Conservation (phyloP, 2,797 vertebrate genomes). For the Hippoglossus hippoglossus region DNA sequence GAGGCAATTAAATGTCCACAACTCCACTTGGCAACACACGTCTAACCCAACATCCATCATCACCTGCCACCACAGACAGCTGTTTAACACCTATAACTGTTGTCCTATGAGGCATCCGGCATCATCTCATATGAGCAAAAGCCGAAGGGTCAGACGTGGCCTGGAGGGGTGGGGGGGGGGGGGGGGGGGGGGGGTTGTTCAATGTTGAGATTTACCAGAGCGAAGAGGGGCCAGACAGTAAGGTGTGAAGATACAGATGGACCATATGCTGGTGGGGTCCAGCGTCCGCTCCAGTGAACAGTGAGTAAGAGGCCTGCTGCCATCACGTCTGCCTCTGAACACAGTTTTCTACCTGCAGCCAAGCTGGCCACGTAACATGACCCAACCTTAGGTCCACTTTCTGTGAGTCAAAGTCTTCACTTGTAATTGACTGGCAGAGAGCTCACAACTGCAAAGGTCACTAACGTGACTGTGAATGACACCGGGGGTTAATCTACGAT, state of each 20-base stretch:
- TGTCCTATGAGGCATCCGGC: constrained; percentile 5
- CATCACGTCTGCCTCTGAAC: constrained; percentile 72
- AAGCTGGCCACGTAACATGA: constrained; percentile 14
- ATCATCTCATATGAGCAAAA: constrained; percentile 33
- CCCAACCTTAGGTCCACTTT: background rate
- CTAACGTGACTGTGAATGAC: background rate
- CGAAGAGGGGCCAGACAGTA: constrained; percentile 77
- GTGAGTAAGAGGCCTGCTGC: constrained; percentile 78
- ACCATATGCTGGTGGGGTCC: constrained; percentile 80
- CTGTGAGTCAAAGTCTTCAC: background rate
- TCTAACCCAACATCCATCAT: constrained; percentile 1
- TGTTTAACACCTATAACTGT: constrained; percentile 18
- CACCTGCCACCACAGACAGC: constrained; percentile 4
- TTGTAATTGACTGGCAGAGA: background rate
- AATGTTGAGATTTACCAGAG: constrained; percentile 76
- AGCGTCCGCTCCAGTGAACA: constrained; percentile 69
- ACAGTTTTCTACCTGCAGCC: constrained; percentile 26
- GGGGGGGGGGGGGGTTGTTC: constrained; percentile 32
- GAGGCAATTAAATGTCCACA: too few species aligned
- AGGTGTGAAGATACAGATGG: constrained; percentile 80
- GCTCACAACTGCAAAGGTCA: background rate
- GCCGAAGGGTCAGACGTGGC: constrained; percentile 60
- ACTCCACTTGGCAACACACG: background rate
- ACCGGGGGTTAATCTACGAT: background rate
- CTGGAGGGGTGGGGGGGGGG: constrained; percentile 15